Percentiles rank a stretch among this genome's conserved stretches.
Evolutionary conservation across 2,888 invertebrate species (phyloP).

Genomic region (Orchesella flavescens): DNA sequence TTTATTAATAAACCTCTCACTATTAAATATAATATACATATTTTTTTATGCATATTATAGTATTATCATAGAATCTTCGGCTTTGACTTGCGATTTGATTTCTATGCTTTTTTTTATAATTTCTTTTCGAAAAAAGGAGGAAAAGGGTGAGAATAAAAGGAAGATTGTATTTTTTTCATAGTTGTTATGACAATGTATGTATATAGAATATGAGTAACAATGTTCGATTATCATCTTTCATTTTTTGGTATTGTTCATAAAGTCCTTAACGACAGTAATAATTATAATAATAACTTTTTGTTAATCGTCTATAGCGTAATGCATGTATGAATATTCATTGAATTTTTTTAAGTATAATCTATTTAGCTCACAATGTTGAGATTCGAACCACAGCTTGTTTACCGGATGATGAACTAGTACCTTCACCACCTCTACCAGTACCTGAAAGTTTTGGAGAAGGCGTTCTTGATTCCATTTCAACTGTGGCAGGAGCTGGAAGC

Average conservation of each 20-base stretch:
- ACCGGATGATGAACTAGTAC: constrained; percentile 57
- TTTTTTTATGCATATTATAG: too few species aligned
- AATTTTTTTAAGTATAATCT: constrained; percentile 24
- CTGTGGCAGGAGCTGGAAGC: constrained; percentile 71
- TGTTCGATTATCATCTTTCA: not conserved
- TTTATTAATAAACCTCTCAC: too few species aligned
- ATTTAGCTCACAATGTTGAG: constrained; percentile 71
- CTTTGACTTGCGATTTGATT: too few species aligned
- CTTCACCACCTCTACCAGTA: constrained; percentile 44
- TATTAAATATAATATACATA: too few species aligned
- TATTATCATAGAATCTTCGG: too few species aligned
- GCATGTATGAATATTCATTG: not conserved
- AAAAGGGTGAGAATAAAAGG: too few species aligned
- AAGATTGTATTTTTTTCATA: too few species aligned
- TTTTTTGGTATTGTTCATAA: constrained; percentile 13
- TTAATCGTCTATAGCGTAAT: not conserved
- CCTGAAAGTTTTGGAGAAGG: constrained; percentile 67
- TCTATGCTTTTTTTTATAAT: too few species aligned
- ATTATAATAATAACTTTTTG: not conserved
- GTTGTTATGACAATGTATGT: too few species aligned
- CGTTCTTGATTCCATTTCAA: constrained; percentile 72
- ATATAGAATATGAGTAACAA: not conserved
- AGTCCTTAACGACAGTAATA: not conserved
- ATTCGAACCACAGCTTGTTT: constrained; percentile 71
- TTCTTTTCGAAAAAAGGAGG: too few species aligned